Base-by-base conservation (phyloP, 2,797 vertebrate species). In the Heliangelus exortis region DNA sequence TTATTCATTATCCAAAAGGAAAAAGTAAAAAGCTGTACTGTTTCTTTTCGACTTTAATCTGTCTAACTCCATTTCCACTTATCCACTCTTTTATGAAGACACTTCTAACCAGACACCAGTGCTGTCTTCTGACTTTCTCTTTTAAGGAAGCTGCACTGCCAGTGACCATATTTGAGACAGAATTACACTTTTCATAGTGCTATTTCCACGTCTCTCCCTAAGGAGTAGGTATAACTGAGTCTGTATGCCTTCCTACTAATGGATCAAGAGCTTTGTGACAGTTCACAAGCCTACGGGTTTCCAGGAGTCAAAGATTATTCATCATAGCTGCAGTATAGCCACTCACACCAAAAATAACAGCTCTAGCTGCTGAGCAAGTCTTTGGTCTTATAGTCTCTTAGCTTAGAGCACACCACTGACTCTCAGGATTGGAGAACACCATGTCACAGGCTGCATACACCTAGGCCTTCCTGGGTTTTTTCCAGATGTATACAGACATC, bases 311-410 rank as follows among this genome's bases (percentile, higher is more conserved):
- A 68, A 90, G 29, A 29, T 54, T 66, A 63, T 15, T 34, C 0
- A 0, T 29, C 41, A 90, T 59, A 74, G 50, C 26, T 0, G 1
- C 8, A 5, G 17, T 3, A 48, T 0, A 54, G 47, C 48, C 89
- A 68, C 41, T 51, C 50, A 34, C 10, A 14, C 47, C 22, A 43
- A 73, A 87, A 87, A 47, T 2, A 86, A 63, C 47, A 93, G 45
- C 61, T 45, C 18, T 10, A 41, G 31, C 2, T 53, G 50, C 72
- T 50, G 36, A 61, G 6, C 6, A 61, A 57, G 43, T n/a, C 79
- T 75, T 47, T 1, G 2, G 29, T 65, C 43, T 51, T 50, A 28
- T 7, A 39, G 54, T 53, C 22, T 47, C 51, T 36, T 23, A 19
- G 21, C 55, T 73, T 7, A 10, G n/a, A 83, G 33, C 10, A 55